Conservation (phyloP, 2,113 vertebrate species). For the Gasterosteus nipponicus region DNA sequence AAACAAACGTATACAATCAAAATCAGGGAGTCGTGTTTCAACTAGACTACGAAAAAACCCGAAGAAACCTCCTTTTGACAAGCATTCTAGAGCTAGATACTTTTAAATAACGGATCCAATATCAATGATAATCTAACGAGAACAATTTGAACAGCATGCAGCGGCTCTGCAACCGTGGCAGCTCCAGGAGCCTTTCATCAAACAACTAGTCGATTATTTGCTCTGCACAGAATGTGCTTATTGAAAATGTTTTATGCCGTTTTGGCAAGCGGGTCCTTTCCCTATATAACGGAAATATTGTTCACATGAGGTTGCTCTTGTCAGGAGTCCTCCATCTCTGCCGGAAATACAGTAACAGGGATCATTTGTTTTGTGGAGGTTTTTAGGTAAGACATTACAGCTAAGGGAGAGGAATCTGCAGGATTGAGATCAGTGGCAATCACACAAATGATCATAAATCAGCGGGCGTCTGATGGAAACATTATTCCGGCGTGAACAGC, state of each 20-base stretch:
- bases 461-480: slow-evolving; percentile 39
- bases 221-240: slow-evolving; percentile 40
- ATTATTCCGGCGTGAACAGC: slow-evolving; percentile 38
- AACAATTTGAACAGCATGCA: neutral
- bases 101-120: slow-evolving; percentile 11
- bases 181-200: slow-evolving; percentile 30
- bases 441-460: slow-evolving; percentile 36
- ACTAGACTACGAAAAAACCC: neutral
- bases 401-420: slow-evolving; percentile 8
- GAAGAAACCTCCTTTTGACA: neutral
- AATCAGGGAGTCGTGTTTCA: neutral
- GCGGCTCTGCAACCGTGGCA: neutral
- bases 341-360: slow-evolving; percentile 16
- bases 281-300: slow-evolving; percentile 43
- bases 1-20: neutral
- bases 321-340: slow-evolving; percentile 23
- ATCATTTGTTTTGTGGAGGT: neutral
- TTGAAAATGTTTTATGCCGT: slow-evolving; percentile 40
- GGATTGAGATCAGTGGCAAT: slow-evolving; percentile 43
- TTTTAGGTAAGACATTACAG: slow-evolving; percentile 20
- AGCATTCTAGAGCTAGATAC: neutral
- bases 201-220: slow-evolving; percentile 43
- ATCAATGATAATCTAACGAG: neutral
- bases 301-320: slow-evolving; percentile 20
- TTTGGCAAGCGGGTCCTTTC: slow-evolving; percentile 21